phyloP scores from a whole-genome alignment of 1,140 invertebrate species.

The Ptiloglossa arizonensis region DNA sequence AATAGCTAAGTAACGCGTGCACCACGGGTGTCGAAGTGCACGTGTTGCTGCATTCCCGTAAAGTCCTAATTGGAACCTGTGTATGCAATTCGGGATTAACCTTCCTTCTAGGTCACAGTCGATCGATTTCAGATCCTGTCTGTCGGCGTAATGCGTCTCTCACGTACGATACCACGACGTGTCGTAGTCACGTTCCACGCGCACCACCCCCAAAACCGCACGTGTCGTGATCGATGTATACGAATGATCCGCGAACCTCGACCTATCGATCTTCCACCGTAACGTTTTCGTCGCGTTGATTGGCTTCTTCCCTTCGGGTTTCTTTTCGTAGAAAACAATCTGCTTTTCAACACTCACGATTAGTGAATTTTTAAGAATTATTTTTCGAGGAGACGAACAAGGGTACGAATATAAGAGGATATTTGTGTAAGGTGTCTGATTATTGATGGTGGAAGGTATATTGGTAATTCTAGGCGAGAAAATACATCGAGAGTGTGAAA shows the following conservation, averaged over 20 bases:
- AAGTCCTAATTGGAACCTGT: slow-evolving; percentile 36
- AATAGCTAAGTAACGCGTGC: neutral
- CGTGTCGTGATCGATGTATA: slow-evolving; percentile 18
- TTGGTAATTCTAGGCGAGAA: too few relatives aligned
- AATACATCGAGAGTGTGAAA: too few relatives aligned
- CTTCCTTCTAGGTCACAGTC: slow-evolving; percentile 59
- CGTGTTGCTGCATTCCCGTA: neutral
- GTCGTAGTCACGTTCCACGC: slow-evolving; percentile 66
- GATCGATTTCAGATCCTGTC: slow-evolving; percentile 59
- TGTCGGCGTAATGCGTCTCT: slow-evolving; percentile 51
- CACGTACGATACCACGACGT: slow-evolving; percentile 46
- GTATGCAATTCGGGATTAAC: slow-evolving; percentile 43
- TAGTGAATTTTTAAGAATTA: too few relatives aligned
- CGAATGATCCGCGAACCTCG: slow-evolving; percentile 2
- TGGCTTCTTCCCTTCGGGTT: too few relatives aligned
- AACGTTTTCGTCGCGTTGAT: too few relatives aligned
- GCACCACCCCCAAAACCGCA: slow-evolving; percentile 32
- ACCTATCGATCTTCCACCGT: neutral
- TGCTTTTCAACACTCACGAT: too few relatives aligned
- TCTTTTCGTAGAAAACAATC: too few relatives aligned
- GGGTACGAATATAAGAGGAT: too few relatives aligned
- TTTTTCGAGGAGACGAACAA: too few relatives aligned
- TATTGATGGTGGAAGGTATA: too few relatives aligned
- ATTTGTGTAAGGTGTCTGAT: too few relatives aligned
- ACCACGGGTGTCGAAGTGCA: neutral